These are phyloP conservation scores for Litoditis marina DNA, from an alignment of 2,888 invertebrate genomes.

Conservation along the genomic window DNA sequence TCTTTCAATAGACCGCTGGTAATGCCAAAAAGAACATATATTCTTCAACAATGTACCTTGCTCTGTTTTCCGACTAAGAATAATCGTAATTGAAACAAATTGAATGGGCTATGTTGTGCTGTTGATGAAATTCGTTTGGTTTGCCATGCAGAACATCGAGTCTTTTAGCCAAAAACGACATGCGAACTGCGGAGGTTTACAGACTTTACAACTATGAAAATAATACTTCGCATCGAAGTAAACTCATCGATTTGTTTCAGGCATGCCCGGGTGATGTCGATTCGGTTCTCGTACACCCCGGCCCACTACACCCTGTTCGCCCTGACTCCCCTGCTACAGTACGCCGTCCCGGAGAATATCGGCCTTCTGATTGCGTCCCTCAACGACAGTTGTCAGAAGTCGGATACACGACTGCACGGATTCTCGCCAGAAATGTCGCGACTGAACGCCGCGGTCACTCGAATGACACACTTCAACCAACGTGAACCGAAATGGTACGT, in stretches of 20 bases:
- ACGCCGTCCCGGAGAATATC: conserved; percentile 55
- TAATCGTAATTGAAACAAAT: too few relatives aligned
- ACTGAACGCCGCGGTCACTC: conserved; percentile 40
- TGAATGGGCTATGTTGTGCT: too few relatives aligned
- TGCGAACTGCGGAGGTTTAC: neutral
- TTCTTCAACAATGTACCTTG: too few relatives aligned
- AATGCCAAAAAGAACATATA: too few relatives aligned
- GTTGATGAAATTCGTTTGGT: neutral
- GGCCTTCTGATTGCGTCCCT: conserved; percentile 34
- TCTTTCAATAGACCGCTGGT: too few relatives aligned
- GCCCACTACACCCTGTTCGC: conserved; percentile 46
- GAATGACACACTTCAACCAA: conserved; percentile 33
- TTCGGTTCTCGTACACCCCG: conserved; percentile 54
- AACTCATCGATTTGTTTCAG: too few relatives aligned
- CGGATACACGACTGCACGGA: conserved; percentile 41
- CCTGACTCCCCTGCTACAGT: conserved; percentile 52
- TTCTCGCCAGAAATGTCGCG: conserved; percentile 33
- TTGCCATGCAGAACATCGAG: neutral
- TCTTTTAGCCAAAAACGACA: neutral
- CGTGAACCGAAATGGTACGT: conserved; percentile 45
- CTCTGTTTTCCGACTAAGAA: too few relatives aligned
- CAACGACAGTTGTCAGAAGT: conserved; percentile 24
- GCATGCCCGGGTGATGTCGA: conserved; percentile 54
- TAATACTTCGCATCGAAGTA: too few relatives aligned
- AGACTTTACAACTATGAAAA: neutral